These are phyloP conservation scores for Cephalopachus bancanus DNA, from an alignment of 2,797 vertebrate species.

Conservation along the genomic window DNA sequence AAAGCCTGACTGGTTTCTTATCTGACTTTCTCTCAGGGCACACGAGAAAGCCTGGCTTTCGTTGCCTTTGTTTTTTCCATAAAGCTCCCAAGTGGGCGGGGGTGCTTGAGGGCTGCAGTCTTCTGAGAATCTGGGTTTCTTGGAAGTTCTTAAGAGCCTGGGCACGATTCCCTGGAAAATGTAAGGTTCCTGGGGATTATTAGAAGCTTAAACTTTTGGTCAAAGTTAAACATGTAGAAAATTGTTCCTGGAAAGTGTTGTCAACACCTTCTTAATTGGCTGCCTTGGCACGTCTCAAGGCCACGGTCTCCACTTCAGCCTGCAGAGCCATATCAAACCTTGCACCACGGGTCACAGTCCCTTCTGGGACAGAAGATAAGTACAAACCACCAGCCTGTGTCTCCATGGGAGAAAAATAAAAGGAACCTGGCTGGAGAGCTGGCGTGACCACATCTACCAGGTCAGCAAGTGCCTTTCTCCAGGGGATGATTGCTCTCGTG, in stretches of 20 bases:
- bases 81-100: slow-evolving; percentile 49
- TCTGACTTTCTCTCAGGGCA: slow-evolving; percentile 13
- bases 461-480: background rate
- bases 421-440: background rate
- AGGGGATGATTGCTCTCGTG: background rate
- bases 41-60: background rate
- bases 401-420: background rate
- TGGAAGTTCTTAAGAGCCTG: slow-evolving; percentile 76
- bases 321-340: slow-evolving; percentile 42
- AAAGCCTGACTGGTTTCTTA: slow-evolving; percentile 14
- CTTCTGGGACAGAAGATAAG: slow-evolving; percentile 63
- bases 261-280: slow-evolving; percentile 77
- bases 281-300: slow-evolving; percentile 59
- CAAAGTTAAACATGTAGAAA: slow-evolving; percentile 76
- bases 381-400: background rate
- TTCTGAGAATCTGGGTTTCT: slow-evolving; percentile 76
- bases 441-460: too few relatives aligned
- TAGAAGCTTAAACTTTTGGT: slow-evolving; percentile 73
- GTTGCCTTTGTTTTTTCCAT: slow-evolving; percentile 51
- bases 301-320: slow-evolving; percentile 50
- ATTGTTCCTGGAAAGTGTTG: slow-evolving; percentile 71
- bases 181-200: slow-evolving; percentile 72
- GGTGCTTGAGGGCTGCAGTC: slow-evolving; percentile 16
- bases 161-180: slow-evolving; percentile 80
- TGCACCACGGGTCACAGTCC: background rate